A percentile compares a stretch with the other conserved stretches of the same genome.
Evolutionary conservation across 2,113 vertebrate species (phyloP).

Genomic region (Corythornis madagascariensis): DNA sequence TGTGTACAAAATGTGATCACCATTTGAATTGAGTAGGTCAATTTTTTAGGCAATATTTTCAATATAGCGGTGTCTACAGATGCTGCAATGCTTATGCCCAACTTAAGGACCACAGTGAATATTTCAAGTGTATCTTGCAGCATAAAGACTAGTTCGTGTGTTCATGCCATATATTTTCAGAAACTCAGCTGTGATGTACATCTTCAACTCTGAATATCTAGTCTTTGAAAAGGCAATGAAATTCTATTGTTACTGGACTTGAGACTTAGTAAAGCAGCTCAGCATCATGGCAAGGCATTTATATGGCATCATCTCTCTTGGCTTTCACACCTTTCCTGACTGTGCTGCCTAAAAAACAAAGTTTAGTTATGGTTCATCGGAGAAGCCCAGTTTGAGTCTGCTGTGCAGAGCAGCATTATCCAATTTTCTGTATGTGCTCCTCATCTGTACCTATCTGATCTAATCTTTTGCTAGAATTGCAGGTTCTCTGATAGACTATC

Average conservation of each 20-base stretch:
- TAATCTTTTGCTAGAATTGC: neutral
- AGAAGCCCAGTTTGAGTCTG: neutral
- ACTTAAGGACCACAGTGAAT: neutral
- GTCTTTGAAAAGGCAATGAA: neutral
- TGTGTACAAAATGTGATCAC: neutral
- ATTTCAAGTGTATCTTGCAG: neutral
- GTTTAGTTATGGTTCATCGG: neutral
- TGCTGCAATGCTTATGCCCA: neutral
- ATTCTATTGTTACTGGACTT: neutral
- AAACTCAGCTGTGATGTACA: conserved; percentile 5
- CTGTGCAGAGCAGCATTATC: neutral
- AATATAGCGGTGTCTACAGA: neutral
- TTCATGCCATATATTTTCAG: conserved; percentile 8
- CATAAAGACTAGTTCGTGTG: neutral
- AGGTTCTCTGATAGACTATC: neutral
- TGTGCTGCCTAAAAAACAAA: neutral
- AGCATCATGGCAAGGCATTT: neutral
- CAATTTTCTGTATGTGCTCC: neutral
- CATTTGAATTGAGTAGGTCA: neutral
- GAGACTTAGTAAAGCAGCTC: neutral
- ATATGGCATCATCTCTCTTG: neutral
- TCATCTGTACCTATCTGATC: neutral
- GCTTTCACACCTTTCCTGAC: neutral
- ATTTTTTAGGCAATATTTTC: neutral
- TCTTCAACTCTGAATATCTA: conserved; percentile 11